A percentile compares a stretch with the other conserved stretches of the same genome.
These are phyloP conservation scores for Morpho helenor DNA, from an alignment of 2,888 invertebrate genomes.

Conservation along the genomic window DNA sequence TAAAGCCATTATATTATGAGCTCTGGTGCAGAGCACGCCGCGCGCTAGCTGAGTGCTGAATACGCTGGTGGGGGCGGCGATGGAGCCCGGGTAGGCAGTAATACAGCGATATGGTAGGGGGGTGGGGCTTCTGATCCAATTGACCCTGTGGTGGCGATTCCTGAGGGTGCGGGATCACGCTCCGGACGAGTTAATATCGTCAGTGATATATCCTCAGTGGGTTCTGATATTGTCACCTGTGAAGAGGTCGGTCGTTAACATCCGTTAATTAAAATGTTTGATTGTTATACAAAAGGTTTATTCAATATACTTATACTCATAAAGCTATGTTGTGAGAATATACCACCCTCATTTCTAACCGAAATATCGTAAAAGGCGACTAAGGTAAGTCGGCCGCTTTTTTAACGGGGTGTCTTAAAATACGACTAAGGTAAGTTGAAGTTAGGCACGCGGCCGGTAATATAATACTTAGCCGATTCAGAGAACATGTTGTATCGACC, in stretches of 20 bases:
- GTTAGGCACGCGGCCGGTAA: no score
- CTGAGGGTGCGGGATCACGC: conserved; percentile 35
- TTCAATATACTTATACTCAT: no score
- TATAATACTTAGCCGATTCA: no score
- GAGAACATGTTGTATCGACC: no score
- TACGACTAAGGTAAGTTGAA: no score
- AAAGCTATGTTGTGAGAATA: neutral
- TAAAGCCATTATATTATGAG: conserved; percentile 53
- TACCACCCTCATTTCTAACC: no score
- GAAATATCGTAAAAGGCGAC: no score
- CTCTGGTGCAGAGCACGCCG: conserved; percentile 41
- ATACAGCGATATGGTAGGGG: conserved; percentile 91
- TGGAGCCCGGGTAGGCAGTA: conserved; percentile 77
- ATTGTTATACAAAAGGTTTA: no score
- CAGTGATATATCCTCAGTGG: conserved; percentile 58
- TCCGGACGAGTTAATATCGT: conserved; percentile 49
- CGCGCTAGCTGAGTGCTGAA: conserved; percentile 83
- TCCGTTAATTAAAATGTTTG: no score
- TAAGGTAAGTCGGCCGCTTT: no score
- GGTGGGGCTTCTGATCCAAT: conserved; percentile 78
- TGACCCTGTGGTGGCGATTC: conserved; percentile 54
- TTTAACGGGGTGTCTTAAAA: no score
- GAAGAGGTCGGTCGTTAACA: no score
- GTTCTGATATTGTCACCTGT: conserved; percentile 43
- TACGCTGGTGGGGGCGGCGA: conserved; percentile 82